Percentiles rank a stretch among this genome's conserved stretches.
Evolutionary conservation across 2,888 invertebrate genomes (phyloP).

Genomic region (Alentia gelatinosa): DNA sequence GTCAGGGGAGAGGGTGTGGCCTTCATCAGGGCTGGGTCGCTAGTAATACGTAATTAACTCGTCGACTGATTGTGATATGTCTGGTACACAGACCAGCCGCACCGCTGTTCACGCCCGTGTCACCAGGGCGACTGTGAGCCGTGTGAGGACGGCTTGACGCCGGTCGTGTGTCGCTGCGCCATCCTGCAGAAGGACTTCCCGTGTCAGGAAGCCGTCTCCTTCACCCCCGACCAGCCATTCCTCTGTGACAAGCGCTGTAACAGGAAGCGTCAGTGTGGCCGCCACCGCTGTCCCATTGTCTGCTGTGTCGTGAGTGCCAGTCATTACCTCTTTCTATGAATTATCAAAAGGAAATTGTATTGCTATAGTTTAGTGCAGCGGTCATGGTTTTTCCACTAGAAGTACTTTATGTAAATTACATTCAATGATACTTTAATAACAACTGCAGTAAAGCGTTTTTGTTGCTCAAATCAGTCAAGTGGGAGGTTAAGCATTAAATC

Average conservation of each 20-base stretch:
- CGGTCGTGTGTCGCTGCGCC: constrained; percentile 77
- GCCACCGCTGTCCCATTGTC: constrained; percentile 89
- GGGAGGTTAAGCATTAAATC: no score
- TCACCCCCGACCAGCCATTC: constrained; percentile 66
- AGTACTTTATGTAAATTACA: no score
- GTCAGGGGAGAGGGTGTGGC: no score
- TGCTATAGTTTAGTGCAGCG: no score
- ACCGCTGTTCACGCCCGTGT: constrained; percentile 88
- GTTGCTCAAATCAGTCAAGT: no score
- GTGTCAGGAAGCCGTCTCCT: constrained; percentile 72
- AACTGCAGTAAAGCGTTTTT: no score
- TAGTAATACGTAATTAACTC: no score
- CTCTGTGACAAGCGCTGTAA: constrained; percentile 93
- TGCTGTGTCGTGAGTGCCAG: constrained; percentile 89
- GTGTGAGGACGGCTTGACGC: constrained; percentile 82
- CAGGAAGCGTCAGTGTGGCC: constrained; percentile 83
- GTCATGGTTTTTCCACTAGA: no score
- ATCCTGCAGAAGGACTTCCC: constrained; percentile 83
- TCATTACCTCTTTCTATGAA: no score
- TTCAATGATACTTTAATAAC: no score
- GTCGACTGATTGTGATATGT: not conserved
- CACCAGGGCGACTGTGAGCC: constrained; percentile 89
- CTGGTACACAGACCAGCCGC: constrained; percentile 81
- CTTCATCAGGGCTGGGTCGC: no score
- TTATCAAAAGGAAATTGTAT: no score